Conservation (phyloP, 2,888 invertebrate genomes). For the Theodoxus fluviatilis region DNA sequence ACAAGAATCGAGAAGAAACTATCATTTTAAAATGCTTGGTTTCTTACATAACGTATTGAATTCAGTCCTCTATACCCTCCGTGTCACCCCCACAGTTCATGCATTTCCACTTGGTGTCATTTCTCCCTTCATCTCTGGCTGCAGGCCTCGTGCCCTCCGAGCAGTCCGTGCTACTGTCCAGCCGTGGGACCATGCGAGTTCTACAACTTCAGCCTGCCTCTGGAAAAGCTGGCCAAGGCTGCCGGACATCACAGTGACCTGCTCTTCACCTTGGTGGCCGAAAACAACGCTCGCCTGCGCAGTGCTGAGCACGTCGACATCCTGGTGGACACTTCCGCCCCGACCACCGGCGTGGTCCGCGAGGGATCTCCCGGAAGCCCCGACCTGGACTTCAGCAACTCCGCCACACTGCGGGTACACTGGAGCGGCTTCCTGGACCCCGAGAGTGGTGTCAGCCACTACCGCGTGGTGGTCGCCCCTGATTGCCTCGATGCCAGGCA, state of each 20-base stretch:
- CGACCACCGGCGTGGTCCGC: slow-evolving; percentile 30
- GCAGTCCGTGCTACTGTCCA: slow-evolving; percentile 29
- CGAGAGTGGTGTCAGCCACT: slow-evolving; percentile 32
- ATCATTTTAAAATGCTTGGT: background rate
- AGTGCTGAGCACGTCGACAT: slow-evolving; percentile 30
- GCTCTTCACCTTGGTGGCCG: slow-evolving; percentile 32
- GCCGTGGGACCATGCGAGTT: slow-evolving; percentile 25
- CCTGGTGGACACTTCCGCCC: slow-evolving; percentile 33
- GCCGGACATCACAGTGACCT: slow-evolving; percentile 34
- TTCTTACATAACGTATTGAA: no score
- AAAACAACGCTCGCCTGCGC: slow-evolving; percentile 33
- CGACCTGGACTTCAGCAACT: slow-evolving; percentile 32
- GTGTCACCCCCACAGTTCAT: no score
- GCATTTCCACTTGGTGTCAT: no score
- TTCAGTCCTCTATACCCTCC: no score
- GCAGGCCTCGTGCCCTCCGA: background rate
- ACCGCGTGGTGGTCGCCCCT: slow-evolving; percentile 23
- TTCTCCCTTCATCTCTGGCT: no score
- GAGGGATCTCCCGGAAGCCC: slow-evolving; percentile 29
- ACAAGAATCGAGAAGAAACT: no score
- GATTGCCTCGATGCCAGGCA: no score
- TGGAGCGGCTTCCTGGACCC: slow-evolving; percentile 35
- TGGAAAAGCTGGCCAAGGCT: slow-evolving; percentile 26
- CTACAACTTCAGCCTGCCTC: slow-evolving; percentile 23
- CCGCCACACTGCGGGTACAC: slow-evolving; percentile 11